phyloP scores from a whole-genome alignment of 1,140 invertebrate genomes.

The Plutomurus gul region DNA sequence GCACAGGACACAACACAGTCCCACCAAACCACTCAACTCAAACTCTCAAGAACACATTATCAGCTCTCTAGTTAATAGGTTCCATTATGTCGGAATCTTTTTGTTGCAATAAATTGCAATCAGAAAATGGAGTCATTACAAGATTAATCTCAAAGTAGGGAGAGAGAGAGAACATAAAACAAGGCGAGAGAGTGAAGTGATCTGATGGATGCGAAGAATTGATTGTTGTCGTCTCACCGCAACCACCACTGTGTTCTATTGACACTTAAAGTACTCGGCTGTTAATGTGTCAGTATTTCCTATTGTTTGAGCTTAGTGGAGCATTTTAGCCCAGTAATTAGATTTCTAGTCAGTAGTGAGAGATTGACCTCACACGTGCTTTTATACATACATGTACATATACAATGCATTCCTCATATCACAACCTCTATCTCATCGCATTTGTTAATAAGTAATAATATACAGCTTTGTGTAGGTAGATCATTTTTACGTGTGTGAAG shows the following conservation, averaged over 20 bases:
- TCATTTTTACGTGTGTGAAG: no score
- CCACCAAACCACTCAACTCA: not conserved
- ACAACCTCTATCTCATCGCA: not conserved
- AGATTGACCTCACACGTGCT: slow-evolving; percentile 7
- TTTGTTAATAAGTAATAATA: not conserved
- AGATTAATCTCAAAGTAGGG: not conserved
- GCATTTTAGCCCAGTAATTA: not conserved
- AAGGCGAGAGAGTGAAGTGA: not conserved
- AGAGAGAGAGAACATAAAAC: not conserved
- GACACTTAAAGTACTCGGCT: no score
- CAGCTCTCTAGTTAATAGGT: not conserved
- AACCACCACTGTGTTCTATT: no score
- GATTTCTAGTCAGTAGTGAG: not conserved
- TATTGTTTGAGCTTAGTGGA: not conserved
- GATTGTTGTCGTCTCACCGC: no score
- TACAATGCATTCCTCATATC: not conserved
- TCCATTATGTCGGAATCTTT: slow-evolving; percentile 21
- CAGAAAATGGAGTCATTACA: slow-evolving; percentile 24
- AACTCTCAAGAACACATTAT: not conserved
- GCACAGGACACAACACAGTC: no score
- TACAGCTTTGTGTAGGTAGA: no score
- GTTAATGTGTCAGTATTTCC: not conserved
- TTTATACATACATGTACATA: not conserved
- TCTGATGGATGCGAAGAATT: no score
- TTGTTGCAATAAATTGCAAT: slow-evolving; percentile 22